These are phyloP conservation scores for Athene cunicularia DNA, from an alignment of 2,113 vertebrate species.

Conservation along the genomic window DNA sequence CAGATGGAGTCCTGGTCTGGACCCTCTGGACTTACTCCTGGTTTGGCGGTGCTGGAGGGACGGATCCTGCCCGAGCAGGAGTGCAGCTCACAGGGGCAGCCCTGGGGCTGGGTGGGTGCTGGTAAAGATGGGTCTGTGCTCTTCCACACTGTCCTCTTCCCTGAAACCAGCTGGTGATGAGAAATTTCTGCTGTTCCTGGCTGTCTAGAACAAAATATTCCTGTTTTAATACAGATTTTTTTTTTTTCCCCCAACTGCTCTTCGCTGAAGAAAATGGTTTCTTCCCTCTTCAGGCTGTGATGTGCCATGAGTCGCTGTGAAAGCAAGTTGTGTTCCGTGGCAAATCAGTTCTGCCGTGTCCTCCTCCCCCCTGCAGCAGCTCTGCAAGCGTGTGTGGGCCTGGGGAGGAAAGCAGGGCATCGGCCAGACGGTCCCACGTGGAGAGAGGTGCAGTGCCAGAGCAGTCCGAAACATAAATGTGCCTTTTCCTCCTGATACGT, in stretches of 20 bases:
- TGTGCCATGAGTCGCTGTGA: rapidly evolving
- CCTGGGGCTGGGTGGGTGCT: background rate
- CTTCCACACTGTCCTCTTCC: background rate
- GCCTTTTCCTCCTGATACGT: rapidly evolving
- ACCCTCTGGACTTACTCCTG: background rate
- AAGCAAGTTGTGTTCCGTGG: background rate
- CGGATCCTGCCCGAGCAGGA: background rate
- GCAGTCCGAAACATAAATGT: background rate
- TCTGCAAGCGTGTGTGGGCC: rapidly evolving
- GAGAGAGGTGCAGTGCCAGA: background rate
- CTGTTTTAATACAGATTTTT: background rate
- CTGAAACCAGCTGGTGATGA: background rate
- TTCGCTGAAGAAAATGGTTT: background rate
- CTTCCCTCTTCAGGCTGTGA: background rate
- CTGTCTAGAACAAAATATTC: background rate
- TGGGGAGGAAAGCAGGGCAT: background rate
- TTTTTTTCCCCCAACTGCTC: background rate
- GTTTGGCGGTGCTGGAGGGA: background rate
- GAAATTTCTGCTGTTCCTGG: background rate
- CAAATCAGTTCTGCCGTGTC: background rate
- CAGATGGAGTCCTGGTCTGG: background rate
- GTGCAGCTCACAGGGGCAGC: background rate
- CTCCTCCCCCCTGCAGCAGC: background rate
- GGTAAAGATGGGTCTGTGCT: background rate
- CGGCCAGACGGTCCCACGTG: rapidly evolving